A percentile compares a stretch with the other conserved stretches of the same genome.
Evolutionary conservation across 2,113 vertebrate species (phyloP).

Genomic region (Psettodes erumei): DNA sequence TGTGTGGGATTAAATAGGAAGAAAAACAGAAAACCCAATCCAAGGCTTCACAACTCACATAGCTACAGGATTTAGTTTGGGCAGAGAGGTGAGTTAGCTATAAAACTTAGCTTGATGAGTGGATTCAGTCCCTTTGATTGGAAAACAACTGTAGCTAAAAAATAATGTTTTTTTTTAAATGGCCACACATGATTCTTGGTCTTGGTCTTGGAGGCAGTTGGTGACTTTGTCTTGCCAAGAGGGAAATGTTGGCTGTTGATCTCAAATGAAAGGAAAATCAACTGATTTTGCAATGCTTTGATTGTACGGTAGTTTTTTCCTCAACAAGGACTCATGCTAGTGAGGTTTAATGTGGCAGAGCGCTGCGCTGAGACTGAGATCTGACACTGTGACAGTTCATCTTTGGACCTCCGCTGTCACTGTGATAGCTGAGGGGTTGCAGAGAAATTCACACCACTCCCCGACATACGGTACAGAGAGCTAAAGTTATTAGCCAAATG

Average conservation of each 20-base stretch:
- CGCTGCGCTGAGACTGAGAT: neutral
- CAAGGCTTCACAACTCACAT: conserved; percentile 20
- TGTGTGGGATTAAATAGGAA: conserved; percentile 21
- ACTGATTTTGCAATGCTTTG: neutral
- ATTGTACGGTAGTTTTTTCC: neutral
- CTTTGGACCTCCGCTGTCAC: conserved; percentile 1
- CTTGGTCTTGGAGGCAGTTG: neutral
- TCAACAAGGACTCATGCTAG: neutral
- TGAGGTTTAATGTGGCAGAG: neutral
- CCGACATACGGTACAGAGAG: conserved; percentile 20
- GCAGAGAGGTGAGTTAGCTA: neutral
- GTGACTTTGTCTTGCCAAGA: neutral
- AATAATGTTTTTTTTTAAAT: neutral
- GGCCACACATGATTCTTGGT: neutral
- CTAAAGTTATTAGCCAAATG: conserved; percentile 70
- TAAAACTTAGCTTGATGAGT: neutral
- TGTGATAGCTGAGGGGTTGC: neutral
- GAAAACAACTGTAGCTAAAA: conserved; percentile 20
- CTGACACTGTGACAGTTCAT: neutral
- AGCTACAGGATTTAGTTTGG: neutral
- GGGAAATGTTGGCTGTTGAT: neutral
- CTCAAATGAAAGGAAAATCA: neutral
- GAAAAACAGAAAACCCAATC: conserved; percentile 27
- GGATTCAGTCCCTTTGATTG: neutral
- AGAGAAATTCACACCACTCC: conserved; percentile 28